A percentile compares a stretch with the other conserved stretches of the same genome.
These are phyloP conservation scores for Stenodera caucasica DNA, from an alignment of 2,888 invertebrate genomes.

Conservation along the genomic window DNA sequence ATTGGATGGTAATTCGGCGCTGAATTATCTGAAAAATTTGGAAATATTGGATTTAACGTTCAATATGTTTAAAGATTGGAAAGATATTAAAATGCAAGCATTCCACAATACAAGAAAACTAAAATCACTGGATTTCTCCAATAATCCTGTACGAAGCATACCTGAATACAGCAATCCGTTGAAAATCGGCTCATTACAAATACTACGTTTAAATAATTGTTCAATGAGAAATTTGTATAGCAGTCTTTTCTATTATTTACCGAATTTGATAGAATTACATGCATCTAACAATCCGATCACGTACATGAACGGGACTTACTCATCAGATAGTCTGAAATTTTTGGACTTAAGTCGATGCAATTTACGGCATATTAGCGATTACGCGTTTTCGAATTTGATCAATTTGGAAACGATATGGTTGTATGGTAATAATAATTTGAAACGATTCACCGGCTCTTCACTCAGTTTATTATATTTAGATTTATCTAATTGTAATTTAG, in stretches of 20 bases:
- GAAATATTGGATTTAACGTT: slow-evolving; percentile 64
- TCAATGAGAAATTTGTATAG: slow-evolving; percentile 62
- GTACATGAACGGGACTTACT: slow-evolving; percentile 35
- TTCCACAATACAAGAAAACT: slow-evolving; percentile 59
- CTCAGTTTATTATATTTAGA: slow-evolving; percentile 62
- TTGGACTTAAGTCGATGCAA: slow-evolving; percentile 64
- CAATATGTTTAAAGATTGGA: slow-evolving; percentile 65
- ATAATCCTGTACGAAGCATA: slow-evolving; percentile 60
- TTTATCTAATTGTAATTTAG: slow-evolving; percentile 65
- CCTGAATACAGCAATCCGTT: slow-evolving; percentile 53
- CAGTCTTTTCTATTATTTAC: slow-evolving; percentile 58
- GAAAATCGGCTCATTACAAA: slow-evolving; percentile 61
- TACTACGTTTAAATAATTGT: slow-evolving; percentile 65
- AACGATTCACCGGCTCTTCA: slow-evolving; percentile 55
- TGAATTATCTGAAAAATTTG: slow-evolving; percentile 58
- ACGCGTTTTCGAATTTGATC: slow-evolving; percentile 62
- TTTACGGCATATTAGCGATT: slow-evolving; percentile 57
- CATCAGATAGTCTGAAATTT: slow-evolving; percentile 46
- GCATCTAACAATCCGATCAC: slow-evolving; percentile 54
- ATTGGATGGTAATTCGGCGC: slow-evolving; percentile 33
- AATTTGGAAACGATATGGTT: slow-evolving; percentile 64
- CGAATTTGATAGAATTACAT: slow-evolving; percentile 59
- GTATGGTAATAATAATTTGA: slow-evolving; percentile 63
- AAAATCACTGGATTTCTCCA: slow-evolving; percentile 64
- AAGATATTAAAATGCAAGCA: slow-evolving; percentile 60